Evolutionary conservation across 2,797 vertebrate genomes (phyloP), one percentile per base, ranked within the genome.

Genomic region (Gymnothorax reevesii): DNA sequence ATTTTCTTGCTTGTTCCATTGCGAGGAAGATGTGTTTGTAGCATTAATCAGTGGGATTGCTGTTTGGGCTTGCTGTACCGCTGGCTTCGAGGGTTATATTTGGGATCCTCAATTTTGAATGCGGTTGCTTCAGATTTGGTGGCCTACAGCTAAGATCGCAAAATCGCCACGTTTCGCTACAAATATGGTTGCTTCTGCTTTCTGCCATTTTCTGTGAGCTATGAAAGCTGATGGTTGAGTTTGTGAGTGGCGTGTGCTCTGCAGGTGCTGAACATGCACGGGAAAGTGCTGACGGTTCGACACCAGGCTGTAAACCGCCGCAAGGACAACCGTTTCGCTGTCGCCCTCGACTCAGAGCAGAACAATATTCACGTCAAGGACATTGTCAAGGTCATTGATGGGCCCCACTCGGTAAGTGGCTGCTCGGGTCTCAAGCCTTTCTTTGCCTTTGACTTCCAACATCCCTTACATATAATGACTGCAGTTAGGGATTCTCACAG

Each of bases 321-420:
- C 90, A 99, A 98, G 92, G 98, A 99, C 95, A 99, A 98, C 90
- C 97, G 98, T 42, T 98, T 98, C 0, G 98, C 98, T 0, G 97
- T 99, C 66, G 98, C 98, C 0, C 93, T 99, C 59, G 98, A 99
- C 94, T 99, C 98, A 0, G 98, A 99, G 91, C 97, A 99, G 93
- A 99, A 99, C 93, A 99, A 98, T 92, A 99, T 99, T 90, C 98
- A 99, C 0, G 97, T 98, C 42, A 98, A 98, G 88, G 98, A 99
- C 92, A 98, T 99, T 0, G 97, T 99, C 25, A 99, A 99, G 89
- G 98, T 99, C 92, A 99, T 99, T 1, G 98, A 99, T 0, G 98
- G 98, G 22, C 98, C 98, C 0, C 98, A 99, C 90, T 99, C 97
- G 2, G 98, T 99, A 87, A 95, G 95, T 33, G 83, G 1, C 9